Evolutionary conservation across 2,888 invertebrate species (phyloP), one percentile per base, ranked within the genome.

Genomic region (Pachydiplax longipennis): DNA sequence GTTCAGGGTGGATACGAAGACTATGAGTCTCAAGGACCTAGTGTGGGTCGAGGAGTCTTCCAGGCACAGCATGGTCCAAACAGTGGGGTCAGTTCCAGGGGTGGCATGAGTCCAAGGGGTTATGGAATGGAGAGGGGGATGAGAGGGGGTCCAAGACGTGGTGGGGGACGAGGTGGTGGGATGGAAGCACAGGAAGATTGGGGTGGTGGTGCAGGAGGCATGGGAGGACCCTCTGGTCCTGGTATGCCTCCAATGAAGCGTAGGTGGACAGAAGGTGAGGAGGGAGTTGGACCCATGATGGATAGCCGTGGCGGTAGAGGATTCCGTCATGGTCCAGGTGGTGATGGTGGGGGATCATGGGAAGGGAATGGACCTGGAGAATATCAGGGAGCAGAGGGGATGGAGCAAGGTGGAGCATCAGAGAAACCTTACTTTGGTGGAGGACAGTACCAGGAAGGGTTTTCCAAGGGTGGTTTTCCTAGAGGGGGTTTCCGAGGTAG

Each of bases 311-410:
- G 87, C 22, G 61, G 61, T 18, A 37, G 87, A 18, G 61, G 58
- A 35, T 87, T 87, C 58, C 87, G 61, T 22, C 87, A 87, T n/a
- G 87, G 58, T n/a, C 65, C 87, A n/a, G 58, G n/a, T 22, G 58
- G n/a, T 61, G 87, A 87, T 87, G 87, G 87, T 12, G 61, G 87
- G 58, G 87, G 87, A 5, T 37, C 37, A 10, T 87, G 87, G 87
- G 87, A 87, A n/a, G 87, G 87, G 0, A 87, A 61, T 87, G 87
- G 87, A 87, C 87, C 87, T 65, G 87, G 87, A 37, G 87, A 87
- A 15, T 87, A 87, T 61, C 87, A 87, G 87, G 87, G 87, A 22
- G 87, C 58, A n/a, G 87, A 87, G 1, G 61, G 61, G 35, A 35
- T 61, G 12, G 87, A 87, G n/a, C 87, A 35, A 87, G 87, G 87